A percentile compares a stretch with the other conserved stretches of the same genome.
These are phyloP conservation scores for Gavialis gangeticus DNA, from an alignment of 2,113 vertebrate genomes.

Conservation along the genomic window DNA sequence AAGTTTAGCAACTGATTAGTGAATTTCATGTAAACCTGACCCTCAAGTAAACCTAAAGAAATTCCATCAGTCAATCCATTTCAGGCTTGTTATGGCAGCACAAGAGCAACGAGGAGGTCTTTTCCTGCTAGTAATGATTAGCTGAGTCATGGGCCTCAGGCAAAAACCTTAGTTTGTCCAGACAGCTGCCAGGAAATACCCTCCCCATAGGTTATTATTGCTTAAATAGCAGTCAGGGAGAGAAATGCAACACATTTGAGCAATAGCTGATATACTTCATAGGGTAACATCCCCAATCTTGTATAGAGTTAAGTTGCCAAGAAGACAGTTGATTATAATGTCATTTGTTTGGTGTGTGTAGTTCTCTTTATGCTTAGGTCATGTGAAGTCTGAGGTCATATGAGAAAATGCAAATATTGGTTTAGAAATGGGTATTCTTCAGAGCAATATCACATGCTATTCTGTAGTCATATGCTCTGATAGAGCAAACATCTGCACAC, in stretches of 20 bases:
- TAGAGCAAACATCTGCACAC: background rate
- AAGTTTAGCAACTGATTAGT: background rate
- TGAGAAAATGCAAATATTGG: conserved; percentile 35
- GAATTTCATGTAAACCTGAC: background rate
- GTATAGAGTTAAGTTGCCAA: conserved; percentile 27
- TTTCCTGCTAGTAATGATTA: conserved; percentile 23
- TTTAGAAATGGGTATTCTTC: conserved; percentile 7
- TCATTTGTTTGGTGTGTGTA: background rate
- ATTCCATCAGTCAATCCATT: background rate
- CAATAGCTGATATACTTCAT: conserved; percentile 24
- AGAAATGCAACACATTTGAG: conserved; percentile 24
- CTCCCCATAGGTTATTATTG: conserved; percentile 64
- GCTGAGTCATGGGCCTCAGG: conserved; percentile 33
- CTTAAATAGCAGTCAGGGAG: conserved; percentile 60
- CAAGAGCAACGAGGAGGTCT: background rate
- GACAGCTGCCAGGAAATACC: conserved; percentile 70
- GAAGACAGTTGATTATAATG: conserved; percentile 15
- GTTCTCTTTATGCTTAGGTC: conserved; percentile 10
- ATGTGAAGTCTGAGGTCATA: conserved; percentile 30
- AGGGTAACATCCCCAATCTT: conserved; percentile 54
- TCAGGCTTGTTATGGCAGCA: background rate
- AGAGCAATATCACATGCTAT: background rate
- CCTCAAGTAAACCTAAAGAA: background rate
- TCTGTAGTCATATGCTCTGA: background rate
- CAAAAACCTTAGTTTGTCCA: conserved; percentile 58